These are phyloP conservation scores for Lampropteryx suffumata DNA, from an alignment of 2,888 invertebrate genomes.

Conservation along the genomic window DNA sequence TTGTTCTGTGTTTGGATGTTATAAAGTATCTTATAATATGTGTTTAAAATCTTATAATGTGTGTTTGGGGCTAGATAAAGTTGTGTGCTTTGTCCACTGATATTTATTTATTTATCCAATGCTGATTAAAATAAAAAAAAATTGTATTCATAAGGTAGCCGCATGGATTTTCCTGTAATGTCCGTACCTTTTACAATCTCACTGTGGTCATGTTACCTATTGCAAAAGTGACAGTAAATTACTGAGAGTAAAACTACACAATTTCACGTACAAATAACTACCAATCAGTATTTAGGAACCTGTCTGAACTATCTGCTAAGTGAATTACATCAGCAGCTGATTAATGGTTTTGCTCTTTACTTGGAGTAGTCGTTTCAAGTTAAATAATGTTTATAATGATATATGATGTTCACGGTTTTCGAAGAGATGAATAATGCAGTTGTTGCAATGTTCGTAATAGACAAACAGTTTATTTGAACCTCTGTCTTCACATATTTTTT, in stretches of 20 bases:
- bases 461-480: too few relatives aligned
- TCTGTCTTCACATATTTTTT: too few relatives aligned
- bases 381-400: constrained; percentile 23
- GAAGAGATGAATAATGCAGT: constrained; percentile 4
- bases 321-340: constrained; percentile 29
- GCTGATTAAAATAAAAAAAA: too few relatives aligned
- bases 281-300: constrained; percentile 1
- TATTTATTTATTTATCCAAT: too few relatives aligned
- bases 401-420: constrained; percentile 7
- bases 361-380: constrained; percentile 18
- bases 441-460: neutral
- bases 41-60: too few relatives aligned
- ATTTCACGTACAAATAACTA: neutral
- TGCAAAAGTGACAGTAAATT: constrained; percentile 3
- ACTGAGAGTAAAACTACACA: neutral
- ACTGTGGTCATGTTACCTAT: neutral
- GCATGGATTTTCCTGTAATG: too few relatives aligned
- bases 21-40: too few relatives aligned
- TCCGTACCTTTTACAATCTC: too few relatives aligned
- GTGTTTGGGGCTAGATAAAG: too few relatives aligned
- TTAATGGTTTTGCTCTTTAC: constrained; percentile 27
- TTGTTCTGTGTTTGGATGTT: too few relatives aligned
- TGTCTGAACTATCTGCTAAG: constrained; percentile 19
- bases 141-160: too few relatives aligned
- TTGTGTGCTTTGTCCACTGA: too few relatives aligned